These are phyloP conservation scores for Melozone crissalis DNA, from an alignment of 2,113 vertebrate genomes.

Conservation along the genomic window DNA sequence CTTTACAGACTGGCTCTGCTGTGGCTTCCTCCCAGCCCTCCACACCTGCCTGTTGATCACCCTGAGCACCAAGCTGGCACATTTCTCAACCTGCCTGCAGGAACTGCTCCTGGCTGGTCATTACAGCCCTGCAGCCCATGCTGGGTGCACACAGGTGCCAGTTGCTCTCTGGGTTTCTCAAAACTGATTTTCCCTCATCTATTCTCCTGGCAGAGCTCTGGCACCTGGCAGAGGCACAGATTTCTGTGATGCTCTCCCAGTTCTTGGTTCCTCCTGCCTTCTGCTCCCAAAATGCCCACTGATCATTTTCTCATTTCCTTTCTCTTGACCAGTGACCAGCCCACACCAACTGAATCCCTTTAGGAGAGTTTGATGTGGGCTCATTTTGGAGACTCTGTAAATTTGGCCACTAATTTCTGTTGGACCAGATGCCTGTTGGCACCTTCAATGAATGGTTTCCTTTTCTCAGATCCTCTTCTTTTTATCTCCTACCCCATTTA, in stretches of 20 bases:
- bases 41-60: too few relatives aligned
- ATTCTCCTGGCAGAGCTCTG: not conserved
- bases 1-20: not conserved
- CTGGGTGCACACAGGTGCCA: not conserved
- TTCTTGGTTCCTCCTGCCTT: not conserved
- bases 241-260: not conserved
- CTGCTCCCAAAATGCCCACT: not conserved
- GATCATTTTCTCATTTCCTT: not conserved
- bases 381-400: not conserved
- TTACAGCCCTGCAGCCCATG: not conserved
- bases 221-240: not conserved
- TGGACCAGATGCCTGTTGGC: not conserved
- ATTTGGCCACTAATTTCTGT: not conserved
- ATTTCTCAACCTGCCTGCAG: not conserved
- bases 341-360: not conserved
- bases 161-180: not conserved
- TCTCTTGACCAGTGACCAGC: not conserved
- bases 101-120: not conserved
- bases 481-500: not conserved
- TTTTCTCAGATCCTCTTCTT: not conserved
- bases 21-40: not conserved
- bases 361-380: not conserved
- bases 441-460: not conserved
- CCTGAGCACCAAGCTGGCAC: not conserved
- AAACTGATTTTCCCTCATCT: not conserved